phyloP scores from a whole-genome alignment of 2,113 vertebrate genomes.

The Ameiurus melas region DNA sequence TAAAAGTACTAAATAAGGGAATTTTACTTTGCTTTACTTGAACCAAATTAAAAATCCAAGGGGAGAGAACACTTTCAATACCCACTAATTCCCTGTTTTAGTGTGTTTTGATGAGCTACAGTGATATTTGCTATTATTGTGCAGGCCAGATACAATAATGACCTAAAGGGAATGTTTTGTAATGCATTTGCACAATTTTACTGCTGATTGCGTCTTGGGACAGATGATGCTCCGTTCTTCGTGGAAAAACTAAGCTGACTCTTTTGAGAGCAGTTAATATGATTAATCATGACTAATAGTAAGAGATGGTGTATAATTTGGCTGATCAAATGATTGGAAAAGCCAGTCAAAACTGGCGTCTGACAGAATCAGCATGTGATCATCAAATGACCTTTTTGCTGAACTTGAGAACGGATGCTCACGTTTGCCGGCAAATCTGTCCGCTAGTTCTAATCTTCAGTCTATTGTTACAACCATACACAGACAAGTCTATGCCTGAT shows the following conservation, averaged over 20 bases:
- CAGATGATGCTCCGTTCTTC: not conserved
- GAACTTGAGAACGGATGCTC: not conserved
- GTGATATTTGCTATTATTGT: not conserved
- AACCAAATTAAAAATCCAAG: not conserved
- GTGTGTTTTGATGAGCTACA: not conserved
- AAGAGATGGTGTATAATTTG: not conserved
- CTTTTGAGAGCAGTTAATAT: not conserved
- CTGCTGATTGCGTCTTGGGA: not conserved
- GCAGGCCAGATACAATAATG: not conserved
- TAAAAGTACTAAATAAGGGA: not conserved
- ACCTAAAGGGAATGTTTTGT: not conserved
- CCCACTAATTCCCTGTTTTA: not conserved
- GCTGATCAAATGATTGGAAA: not conserved
- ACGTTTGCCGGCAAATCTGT: not conserved
- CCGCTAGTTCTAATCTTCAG: not conserved
- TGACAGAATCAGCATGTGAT: not conserved
- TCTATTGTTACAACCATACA: not conserved
- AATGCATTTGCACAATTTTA: not conserved
- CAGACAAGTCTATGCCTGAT: constrained; percentile 4
- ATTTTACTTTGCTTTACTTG: not conserved
- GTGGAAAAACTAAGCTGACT: not conserved
- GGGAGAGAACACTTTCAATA: not conserved
- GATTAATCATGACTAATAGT: not conserved
- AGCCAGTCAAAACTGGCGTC: not conserved
- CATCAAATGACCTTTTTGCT: not conserved